These are phyloP conservation scores for Mastomys coucha DNA, from an alignment of 2,113 vertebrate species.

Conservation along the genomic window DNA sequence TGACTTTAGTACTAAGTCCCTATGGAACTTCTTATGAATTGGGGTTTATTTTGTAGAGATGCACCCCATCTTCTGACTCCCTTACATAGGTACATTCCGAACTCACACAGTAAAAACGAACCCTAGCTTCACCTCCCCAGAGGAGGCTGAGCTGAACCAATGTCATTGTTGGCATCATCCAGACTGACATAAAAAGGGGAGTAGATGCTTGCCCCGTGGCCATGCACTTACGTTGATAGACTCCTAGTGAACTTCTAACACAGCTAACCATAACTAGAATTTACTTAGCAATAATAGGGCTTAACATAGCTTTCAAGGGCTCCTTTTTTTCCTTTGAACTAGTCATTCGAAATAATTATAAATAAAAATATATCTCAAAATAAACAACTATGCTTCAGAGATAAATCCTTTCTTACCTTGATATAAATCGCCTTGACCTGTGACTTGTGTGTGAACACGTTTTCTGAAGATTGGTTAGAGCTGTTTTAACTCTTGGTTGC, in stretches of 20 bases:
- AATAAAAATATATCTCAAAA: conserved; percentile 48
- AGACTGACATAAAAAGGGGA: background rate
- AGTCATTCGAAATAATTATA: background rate
- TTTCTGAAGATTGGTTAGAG: conserved; percentile 41
- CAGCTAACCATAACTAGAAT: background rate
- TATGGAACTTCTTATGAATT: background rate
- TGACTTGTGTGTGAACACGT: background rate
- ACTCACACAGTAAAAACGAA: background rate
- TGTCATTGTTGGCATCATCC: background rate
- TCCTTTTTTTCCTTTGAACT: conserved; percentile 6
- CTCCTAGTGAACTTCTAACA: background rate
- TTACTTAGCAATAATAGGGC: conserved; percentile 3
- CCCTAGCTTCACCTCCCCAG: background rate
- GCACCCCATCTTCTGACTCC: background rate
- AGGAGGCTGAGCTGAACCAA: background rate
- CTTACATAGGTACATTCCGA: background rate
- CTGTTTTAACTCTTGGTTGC: background rate
- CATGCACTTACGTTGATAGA: background rate
- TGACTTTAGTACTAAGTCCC: background rate
- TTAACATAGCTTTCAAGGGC: background rate
- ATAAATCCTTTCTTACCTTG: background rate
- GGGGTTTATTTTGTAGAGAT: background rate
- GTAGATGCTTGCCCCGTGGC: background rate
- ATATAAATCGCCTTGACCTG: background rate
- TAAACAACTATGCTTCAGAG: background rate